Conservation (phyloP, 2,888 invertebrate species). For the Hololepta plana region DNA sequence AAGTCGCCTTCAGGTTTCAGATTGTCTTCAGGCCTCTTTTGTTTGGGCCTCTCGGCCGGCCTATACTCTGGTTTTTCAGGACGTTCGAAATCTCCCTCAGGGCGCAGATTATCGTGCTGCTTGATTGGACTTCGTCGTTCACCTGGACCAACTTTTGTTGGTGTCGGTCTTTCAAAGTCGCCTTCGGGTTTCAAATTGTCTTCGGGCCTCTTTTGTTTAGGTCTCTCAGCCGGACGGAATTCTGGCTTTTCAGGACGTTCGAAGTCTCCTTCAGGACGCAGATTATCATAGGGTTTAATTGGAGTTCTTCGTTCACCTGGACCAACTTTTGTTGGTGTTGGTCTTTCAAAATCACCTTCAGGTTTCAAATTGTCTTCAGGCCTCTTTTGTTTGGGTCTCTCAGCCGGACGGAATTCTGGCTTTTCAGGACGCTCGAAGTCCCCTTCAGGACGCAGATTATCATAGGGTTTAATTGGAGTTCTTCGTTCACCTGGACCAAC, state of each 20-base stretch:
- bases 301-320: slow-evolving; percentile 25
- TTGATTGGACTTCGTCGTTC: slow-evolving; percentile 27
- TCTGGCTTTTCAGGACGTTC: slow-evolving; percentile 24
- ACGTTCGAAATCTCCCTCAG: slow-evolving; percentile 28
- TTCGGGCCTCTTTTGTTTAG: slow-evolving; percentile 28
- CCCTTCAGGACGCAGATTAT: slow-evolving; percentile 26
- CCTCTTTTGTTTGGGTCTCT: slow-evolving; percentile 23
- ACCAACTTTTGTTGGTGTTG: slow-evolving; percentile 15
- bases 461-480: slow-evolving; percentile 19
- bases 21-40: slow-evolving; percentile 18
- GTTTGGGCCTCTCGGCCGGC: slow-evolving; percentile 17
- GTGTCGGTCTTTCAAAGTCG: slow-evolving; percentile 25
- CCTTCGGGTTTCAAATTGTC: slow-evolving; percentile 34
- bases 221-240: slow-evolving; percentile 31
- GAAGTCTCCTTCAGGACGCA: slow-evolving; percentile 33
- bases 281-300: slow-evolving; percentile 32
- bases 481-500: slow-evolving; percentile 21
- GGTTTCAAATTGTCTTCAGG: slow-evolving; percentile 29
- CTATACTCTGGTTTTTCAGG: slow-evolving; percentile 23
- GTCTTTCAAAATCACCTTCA: slow-evolving; percentile 27
- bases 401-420: slow-evolving; percentile 26
- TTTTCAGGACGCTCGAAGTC: slow-evolving; percentile 30
- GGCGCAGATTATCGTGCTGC: slow-evolving; percentile 28
- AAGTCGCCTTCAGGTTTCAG: slow-evolving; percentile 26
- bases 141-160: slow-evolving; percentile 23